Evolutionary conservation across 1,140 invertebrate genomes (phyloP), one percentile per base, ranked within the genome.

Genomic region (Oedothorax gibbosus): DNA sequence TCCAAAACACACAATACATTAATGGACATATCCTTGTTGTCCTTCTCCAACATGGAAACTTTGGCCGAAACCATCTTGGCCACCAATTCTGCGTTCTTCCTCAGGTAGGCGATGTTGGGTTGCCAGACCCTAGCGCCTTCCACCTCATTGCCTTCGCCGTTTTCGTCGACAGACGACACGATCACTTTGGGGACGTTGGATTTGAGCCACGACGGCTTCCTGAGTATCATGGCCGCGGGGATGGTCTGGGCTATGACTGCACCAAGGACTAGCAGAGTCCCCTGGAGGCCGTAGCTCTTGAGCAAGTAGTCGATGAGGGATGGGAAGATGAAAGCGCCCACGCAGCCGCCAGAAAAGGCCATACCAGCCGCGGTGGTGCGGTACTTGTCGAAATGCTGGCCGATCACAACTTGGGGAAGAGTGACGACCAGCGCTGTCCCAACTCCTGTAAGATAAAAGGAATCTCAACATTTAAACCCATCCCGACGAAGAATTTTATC

Each of bases 231-330:
- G 12, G 71, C 71, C 2, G 81, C 81, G 6, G 81, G 81, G 57
- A 84, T 76, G 14, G 60, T 94, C 88, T 97, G 95, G 18, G 97
- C 89, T 72, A 95, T 94, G 4, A 96, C 90, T 18, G 93, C 96
- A 8, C 95, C 95, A 90, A 96, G 93, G 7, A 96, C 90, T 0
- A 96, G 90, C 7, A 95, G 87, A 10, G 89, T 87, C 0, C 89
- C 90, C 18, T 86, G 53, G 0, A 88, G 20, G 4, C 86, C 80
- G 75, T 86, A 88, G 11, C 71, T 35, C 7, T 53, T 14, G 7
- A 87, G 60, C 8, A 87, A 50, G 9, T 87, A 71, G 78, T 90
- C 88, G 10, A 89, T 76, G 0, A 90, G 10, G 8, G 88, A 87
- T 12, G 90, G 90, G 12, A 90, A 81, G 7, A 89, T 14, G 73